Conservation (phyloP, 1,140 invertebrate genomes). For the Drosophila hydei region DNA sequence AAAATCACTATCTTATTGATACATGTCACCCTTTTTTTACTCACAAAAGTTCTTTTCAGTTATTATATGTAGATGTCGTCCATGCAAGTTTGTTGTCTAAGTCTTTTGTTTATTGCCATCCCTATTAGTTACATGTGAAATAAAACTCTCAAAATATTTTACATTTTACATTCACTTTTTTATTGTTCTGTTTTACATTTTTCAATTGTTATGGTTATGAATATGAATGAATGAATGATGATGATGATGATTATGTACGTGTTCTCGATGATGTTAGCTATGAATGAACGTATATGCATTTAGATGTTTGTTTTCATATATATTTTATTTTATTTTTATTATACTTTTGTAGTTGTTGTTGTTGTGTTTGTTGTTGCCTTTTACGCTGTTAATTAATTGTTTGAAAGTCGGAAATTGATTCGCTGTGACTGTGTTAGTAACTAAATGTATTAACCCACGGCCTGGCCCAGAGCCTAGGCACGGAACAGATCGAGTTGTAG, state of each 20-base stretch:
- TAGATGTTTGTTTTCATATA: constrained; percentile 25
- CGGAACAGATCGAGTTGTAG: constrained; percentile 63
- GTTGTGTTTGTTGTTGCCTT: constrained; percentile 36
- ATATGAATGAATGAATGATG: constrained; percentile 72
- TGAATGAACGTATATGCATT: constrained; percentile 47
- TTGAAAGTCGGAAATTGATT: constrained; percentile 49
- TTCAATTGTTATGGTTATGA: constrained; percentile 81
- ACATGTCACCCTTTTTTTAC: too few species aligned
- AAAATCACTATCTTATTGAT: too few species aligned
- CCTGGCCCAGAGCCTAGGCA: constrained; percentile 37
- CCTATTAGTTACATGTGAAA: neutral
- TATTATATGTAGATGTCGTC: too few species aligned
- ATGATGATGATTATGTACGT: constrained; percentile 71
- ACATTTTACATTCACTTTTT: constrained; percentile 82
- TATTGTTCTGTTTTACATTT: constrained; percentile 79
- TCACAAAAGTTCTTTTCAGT: too few species aligned
- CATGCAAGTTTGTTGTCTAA: neutral
- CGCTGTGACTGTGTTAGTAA: constrained; percentile 64
- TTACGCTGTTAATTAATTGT: constrained; percentile 65
- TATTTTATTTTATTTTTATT: constrained; percentile 30
- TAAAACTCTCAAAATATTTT: constrained; percentile 16
- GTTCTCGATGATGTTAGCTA: constrained; percentile 52
- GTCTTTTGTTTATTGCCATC: neutral
- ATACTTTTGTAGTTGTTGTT: constrained; percentile 38
- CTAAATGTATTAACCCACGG: constrained; percentile 67